Percentiles rank a stretch among this genome's conserved stretches.
Conservation (phyloP, 2,797 vertebrate genomes). For the Anabas testudineus region DNA sequence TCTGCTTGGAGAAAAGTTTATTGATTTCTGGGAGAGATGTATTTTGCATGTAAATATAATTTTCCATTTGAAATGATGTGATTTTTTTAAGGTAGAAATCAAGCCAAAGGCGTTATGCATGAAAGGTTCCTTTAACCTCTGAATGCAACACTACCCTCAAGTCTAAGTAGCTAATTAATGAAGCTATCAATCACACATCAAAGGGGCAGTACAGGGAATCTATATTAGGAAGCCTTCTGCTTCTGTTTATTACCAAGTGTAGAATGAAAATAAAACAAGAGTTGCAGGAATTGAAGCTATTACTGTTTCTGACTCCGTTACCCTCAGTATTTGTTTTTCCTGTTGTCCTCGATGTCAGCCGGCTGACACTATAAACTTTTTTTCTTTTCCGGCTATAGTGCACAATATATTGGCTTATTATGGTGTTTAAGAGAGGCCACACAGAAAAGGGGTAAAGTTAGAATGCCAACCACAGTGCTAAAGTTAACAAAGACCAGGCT, state of each 20-base stretch:
- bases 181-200: slow-evolving; percentile 39
- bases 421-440: neutral
- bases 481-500: slow-evolving; percentile 42
- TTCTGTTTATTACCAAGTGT: neutral
- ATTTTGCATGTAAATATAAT: slow-evolving; percentile 11
- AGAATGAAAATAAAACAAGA: slow-evolving; percentile 1
- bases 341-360: neutral
- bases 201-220: slow-evolving; percentile 1
- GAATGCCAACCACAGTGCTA: slow-evolving; percentile 10
- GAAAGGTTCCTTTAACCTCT: slow-evolving; percentile 12
- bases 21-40: slow-evolving; percentile 26
- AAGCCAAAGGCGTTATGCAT: slow-evolving; percentile 1
- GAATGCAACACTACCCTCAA: neutral
- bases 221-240: neutral
- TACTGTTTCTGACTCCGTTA: no score
- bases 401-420: slow-evolving; percentile 19
- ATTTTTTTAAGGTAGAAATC: neutral
- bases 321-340: neutral
- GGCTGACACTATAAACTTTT: neutral
- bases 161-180: slow-evolving; percentile 37
- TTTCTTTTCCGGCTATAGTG: neutral
- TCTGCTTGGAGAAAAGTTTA: neutral
- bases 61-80: slow-evolving; percentile 16
- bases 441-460: slow-evolving; percentile 5
- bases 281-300: neutral